These are phyloP conservation scores for Lasioglossum vierecki DNA, from an alignment of 2,888 invertebrate genomes.

Conservation along the genomic window DNA sequence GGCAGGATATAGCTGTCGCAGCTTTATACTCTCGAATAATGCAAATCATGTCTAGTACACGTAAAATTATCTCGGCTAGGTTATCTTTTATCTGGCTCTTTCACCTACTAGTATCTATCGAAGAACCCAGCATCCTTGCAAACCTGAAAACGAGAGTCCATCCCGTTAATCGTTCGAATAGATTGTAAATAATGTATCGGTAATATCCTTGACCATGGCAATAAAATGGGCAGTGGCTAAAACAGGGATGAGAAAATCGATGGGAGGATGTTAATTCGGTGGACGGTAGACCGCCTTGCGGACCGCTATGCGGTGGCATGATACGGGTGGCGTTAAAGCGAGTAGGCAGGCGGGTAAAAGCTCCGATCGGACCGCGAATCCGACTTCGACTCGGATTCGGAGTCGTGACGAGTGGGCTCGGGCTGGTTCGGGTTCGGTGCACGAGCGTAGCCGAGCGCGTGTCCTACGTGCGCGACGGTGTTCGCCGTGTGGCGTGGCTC, in stretches of 20 bases:
- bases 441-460: constrained; percentile 64
- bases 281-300: not conserved
- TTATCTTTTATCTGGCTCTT: no score
- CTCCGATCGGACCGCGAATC: constrained; percentile 52
- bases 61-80: no score
- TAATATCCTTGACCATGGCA: no score
- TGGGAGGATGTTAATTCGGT: not conserved
- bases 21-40: no score
- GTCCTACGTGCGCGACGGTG: constrained; percentile 40
- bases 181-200: no score
- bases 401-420: constrained; percentile 55
- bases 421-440: constrained; percentile 34
- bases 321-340: constrained; percentile 28
- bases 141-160: no score
- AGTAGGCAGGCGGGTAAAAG: constrained; percentile 9
- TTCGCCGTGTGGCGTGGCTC: constrained; percentile 34
- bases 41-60: no score
- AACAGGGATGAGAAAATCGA: not conserved
- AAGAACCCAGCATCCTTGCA: no score
- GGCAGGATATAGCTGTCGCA: no score
- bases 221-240: no score
- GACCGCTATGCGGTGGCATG: constrained; percentile 16
- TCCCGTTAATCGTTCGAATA: no score
- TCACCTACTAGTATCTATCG: no score
- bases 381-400: constrained; percentile 39